These are phyloP conservation scores for Flabesymbios commensalis DNA, from an alignment of 2,888 invertebrate genomes.

Conservation along the genomic window DNA sequence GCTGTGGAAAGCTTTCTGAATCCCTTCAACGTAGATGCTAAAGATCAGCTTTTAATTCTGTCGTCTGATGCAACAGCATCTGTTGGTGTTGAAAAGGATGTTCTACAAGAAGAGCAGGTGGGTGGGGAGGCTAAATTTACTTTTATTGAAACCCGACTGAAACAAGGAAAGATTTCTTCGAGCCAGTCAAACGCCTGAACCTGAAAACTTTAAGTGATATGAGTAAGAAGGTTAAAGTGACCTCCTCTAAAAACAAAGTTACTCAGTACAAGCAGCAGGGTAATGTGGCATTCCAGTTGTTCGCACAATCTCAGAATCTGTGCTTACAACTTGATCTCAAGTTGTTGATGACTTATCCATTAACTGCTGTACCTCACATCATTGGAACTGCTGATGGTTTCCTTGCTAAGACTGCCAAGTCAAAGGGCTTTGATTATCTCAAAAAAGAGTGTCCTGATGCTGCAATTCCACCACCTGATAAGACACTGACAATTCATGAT, in stretches of 20 bases:
- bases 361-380: constrained; percentile 26
- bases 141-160: background rate
- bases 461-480: too few species aligned
- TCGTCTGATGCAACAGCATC: constrained; percentile 1
- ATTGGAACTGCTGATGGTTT: constrained; percentile 16
- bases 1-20: constrained; percentile 12
- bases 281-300: constrained; percentile 2
- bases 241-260: constrained; percentile 1
- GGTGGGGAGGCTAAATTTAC: background rate
- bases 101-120: background rate
- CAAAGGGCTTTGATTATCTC: too few species aligned
- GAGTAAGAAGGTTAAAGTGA: constrained; percentile 6
- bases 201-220: constrained; percentile 5
- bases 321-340: constrained; percentile 9
- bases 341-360: constrained; percentile 23
- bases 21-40: background rate
- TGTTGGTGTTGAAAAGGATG: background rate
- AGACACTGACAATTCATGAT: too few species aligned
- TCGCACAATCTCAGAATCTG: constrained; percentile 4
- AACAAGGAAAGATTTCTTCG: background rate
- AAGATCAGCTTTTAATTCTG: background rate
- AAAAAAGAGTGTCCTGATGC: too few species aligned
- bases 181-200: constrained; percentile 3
- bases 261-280: constrained; percentile 12
- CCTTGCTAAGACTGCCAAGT: too few species aligned